Base-by-base conservation (phyloP, 2,888 invertebrate genomes). In the Macrophya alboannulata region DNA sequence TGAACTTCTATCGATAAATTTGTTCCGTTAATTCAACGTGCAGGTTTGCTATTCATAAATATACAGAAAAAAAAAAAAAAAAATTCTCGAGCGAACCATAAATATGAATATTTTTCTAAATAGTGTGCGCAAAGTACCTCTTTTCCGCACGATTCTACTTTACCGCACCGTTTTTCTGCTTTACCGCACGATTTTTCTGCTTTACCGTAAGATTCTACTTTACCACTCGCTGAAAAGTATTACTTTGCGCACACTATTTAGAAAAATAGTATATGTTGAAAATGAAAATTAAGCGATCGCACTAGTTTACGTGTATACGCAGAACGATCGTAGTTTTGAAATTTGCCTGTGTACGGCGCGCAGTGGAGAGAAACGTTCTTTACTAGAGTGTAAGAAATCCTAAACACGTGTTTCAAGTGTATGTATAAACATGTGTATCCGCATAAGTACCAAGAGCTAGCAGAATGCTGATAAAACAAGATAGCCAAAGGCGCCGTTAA, bases 401-500 rank as follows among this genome's bases (percentile, higher is more conserved):
- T 15, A 15, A 65, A 65, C 65, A 31, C 31, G 31, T 43, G 43
- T 43, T 72, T 72, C 1, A 25, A n/a, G n/a, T 71, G n/a, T n/a
- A 68, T 25, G 15, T 68, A 62, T 4, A 62, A 21, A 31, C 31
- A 31, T 31, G 31, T 31, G 3, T 62, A 62, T 9, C 6, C 17
- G 62, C n/a, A 21, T n/a, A 72, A 43, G 9, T 40, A 72, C 31
- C 31, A 31, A 65, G 15, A 65, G 65, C 31, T 12, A 65, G 31
- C 31, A 31, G 31, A 12, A 10, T 65, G 65, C 72, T 40, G 43
- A 72, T 72, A 72, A 72, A 72, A 21, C 40, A 43, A 72, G 72
- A 72, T 72, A 72, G 43, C 43, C 72, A n/a, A 40, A 72, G 43
- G 72, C 72, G 72, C 43, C 40, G 72, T 72, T 72, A 40, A 72